Evolutionary conservation across 2,888 invertebrate genomes (phyloP).

Genomic region (Acheta domesticus): DNA sequence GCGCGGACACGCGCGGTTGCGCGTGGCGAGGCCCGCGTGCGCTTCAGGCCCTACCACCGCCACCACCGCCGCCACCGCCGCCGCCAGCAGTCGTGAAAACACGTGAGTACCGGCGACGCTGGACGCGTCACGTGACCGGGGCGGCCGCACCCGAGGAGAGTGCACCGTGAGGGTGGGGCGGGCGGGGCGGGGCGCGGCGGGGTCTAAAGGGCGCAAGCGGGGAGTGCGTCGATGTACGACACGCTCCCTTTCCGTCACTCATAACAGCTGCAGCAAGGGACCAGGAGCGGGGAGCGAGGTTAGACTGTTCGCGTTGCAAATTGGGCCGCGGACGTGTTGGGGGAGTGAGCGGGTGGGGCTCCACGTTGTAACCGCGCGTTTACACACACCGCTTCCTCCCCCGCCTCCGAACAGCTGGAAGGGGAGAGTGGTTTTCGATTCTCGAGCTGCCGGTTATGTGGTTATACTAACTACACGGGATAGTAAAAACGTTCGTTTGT

Average conservation of each 20-base stretch:
- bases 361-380: slow-evolving; percentile 47
- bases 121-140: neutral
- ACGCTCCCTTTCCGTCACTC: too few species aligned
- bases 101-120: neutral
- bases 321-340: too few species aligned
- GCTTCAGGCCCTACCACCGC: neutral
- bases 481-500: too few species aligned
- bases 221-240: too few species aligned
- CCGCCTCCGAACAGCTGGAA: too few species aligned
- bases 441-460: too few species aligned
- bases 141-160: slow-evolving; percentile 43
- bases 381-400: neutral
- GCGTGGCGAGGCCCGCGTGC: neutral
- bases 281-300: too few species aligned
- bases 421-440: too few species aligned
- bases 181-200: slow-evolving; percentile 39
- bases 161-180: slow-evolving; percentile 43
- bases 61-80: neutral
- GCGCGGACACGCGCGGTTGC: neutral
- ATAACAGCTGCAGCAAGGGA: too few species aligned
- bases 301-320: too few species aligned
- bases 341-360: slow-evolving; percentile 30
- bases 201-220: neutral
- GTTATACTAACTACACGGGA: too few species aligned
- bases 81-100: neutral